A percentile compares a stretch with the other conserved stretches of the same genome.
These are phyloP conservation scores for Mionectes olivaceus DNA, from an alignment of 2,797 vertebrate species.

Conservation along the genomic window DNA sequence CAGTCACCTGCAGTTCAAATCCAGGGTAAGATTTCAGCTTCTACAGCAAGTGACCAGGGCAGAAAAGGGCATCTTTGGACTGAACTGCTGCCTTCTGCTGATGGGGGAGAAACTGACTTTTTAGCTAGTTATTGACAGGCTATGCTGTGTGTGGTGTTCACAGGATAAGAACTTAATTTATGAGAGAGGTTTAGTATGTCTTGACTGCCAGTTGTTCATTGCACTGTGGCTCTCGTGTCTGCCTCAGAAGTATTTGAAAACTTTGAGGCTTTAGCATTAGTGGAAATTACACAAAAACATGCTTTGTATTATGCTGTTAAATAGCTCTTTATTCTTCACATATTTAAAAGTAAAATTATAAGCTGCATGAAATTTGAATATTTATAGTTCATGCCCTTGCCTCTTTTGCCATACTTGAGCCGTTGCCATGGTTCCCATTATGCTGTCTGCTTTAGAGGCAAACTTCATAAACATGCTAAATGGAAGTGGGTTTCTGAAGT, in stretches of 20 bases:
- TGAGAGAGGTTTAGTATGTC: background rate
- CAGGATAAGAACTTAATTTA: background rate
- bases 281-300: background rate
- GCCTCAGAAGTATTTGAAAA: background rate
- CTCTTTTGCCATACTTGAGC: background rate
- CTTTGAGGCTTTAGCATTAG: background rate
- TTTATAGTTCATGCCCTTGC: constrained; percentile 4
- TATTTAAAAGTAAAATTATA: constrained; percentile 23
- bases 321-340: background rate
- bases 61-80: background rate
- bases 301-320: background rate
- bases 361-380: constrained; percentile 15
- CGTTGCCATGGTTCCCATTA: constrained; percentile 42
- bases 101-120: background rate
- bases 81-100: background rate
- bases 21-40: background rate
- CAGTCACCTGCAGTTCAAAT: background rate
- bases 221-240: background rate
- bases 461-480: constrained; percentile 6
- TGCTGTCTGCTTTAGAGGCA: background rate
- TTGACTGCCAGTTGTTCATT: background rate
- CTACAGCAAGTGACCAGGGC: background rate
- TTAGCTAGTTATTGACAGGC: background rate
- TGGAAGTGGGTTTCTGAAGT: background rate
- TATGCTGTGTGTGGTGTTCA: background rate